phyloP scores from a whole-genome alignment of 1,140 invertebrate species.

The Sycophila sp. region DNA sequence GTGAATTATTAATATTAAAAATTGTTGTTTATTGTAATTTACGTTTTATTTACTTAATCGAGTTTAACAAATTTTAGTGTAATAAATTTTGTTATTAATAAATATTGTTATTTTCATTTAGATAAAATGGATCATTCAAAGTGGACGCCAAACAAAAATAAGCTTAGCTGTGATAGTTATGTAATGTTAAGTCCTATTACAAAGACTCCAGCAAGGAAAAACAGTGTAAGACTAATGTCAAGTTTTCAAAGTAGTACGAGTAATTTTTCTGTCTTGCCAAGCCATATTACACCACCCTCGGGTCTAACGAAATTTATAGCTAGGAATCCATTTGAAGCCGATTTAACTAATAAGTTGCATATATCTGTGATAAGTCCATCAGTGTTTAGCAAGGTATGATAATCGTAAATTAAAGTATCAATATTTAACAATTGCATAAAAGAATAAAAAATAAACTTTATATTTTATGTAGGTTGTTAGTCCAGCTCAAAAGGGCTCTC shows the following conservation, averaged over 20 bases:
- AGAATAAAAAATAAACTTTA: background rate
- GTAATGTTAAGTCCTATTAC: conserved; percentile 38
- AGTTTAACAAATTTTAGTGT: background rate
- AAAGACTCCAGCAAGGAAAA: conserved; percentile 48
- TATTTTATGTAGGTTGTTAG: conserved; percentile 41
- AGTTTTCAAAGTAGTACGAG: conserved; percentile 29
- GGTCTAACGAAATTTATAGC: conserved; percentile 60
- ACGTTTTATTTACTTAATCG: too few species aligned
- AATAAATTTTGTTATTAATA: background rate
- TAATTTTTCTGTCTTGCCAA: conserved; percentile 46
- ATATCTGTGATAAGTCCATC: conserved; percentile 62
- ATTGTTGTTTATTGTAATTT: too few species aligned
- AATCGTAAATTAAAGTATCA: too few species aligned
- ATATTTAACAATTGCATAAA: too few species aligned
- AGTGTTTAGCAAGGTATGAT: conserved; percentile 57
- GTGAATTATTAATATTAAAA: too few species aligned
- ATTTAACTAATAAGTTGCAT: conserved; percentile 60
- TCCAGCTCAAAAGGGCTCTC: conserved; percentile 52
- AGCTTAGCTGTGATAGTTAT: conserved; percentile 27
- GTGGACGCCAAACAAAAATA: conserved; percentile 46
- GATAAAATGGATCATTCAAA: conserved; percentile 44
- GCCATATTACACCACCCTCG: conserved; percentile 58
- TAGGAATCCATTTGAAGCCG: conserved; percentile 62
- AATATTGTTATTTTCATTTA: background rate
- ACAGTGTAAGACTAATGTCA: conserved; percentile 18